Conservation (phyloP, 1,140 invertebrate species). For the Nautilus pompilius region DNA sequence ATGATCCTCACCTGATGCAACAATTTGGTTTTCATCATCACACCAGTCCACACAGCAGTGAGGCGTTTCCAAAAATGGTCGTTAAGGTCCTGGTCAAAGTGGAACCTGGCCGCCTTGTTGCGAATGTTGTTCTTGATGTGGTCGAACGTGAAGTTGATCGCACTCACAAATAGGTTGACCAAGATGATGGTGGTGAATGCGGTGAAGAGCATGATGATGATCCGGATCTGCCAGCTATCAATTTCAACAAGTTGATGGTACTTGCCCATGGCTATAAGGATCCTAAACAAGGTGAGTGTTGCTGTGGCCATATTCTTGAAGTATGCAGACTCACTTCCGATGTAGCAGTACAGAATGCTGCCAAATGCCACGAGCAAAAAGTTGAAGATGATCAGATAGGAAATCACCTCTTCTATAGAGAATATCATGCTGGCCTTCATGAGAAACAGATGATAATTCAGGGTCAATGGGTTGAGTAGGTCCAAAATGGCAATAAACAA, state of each 20-base stretch:
- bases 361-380: not conserved
- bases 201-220: not conserved
- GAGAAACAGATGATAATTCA: not conserved
- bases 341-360: not conserved
- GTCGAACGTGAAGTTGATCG: not conserved
- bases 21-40: too few species aligned
- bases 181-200: not conserved
- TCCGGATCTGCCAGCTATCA: not conserved
- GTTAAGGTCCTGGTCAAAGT: not conserved
- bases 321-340: not conserved
- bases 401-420: too few species aligned
- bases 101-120: not conserved
- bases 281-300: not conserved
- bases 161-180: not conserved
- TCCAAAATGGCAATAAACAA: not conserved
- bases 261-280: not conserved
- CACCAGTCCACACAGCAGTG: too few species aligned
- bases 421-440: conserved; percentile 3
- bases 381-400: not conserved
- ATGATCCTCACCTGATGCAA: too few species aligned
- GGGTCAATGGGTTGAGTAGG: not conserved
- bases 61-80: not conserved
- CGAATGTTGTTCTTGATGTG: not conserved
- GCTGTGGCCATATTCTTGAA: not conserved
- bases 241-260: not conserved